A percentile compares a stretch with the other conserved stretches of the same genome.
These are phyloP conservation scores for Brachystomella parvula DNA, from an alignment of 1,140 invertebrate genomes.

Conservation along the genomic window DNA sequence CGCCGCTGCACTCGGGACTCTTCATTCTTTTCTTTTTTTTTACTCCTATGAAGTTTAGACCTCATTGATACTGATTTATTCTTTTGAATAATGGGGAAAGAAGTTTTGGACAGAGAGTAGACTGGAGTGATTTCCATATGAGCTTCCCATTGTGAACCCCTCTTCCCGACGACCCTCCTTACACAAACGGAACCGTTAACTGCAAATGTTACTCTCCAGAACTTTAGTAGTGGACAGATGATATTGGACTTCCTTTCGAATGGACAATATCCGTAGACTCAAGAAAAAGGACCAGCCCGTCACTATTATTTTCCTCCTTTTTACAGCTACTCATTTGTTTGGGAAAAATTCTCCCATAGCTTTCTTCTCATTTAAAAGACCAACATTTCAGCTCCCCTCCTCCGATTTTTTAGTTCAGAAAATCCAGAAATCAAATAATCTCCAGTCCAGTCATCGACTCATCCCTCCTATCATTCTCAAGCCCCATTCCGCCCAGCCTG, in stretches of 20 bases:
- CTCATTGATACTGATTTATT: constrained; percentile 35
- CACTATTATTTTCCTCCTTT: not conserved
- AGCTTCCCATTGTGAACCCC: constrained; percentile 17
- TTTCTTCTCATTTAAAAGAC: not conserved
- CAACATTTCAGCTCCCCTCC: not conserved
- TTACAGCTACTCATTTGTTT: constrained; percentile 10
- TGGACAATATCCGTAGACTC: constrained; percentile 1
- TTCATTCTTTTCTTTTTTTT: no score
- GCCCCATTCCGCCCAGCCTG: no score
- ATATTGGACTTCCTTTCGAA: constrained; percentile 4
- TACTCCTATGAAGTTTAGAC: constrained; percentile 3
- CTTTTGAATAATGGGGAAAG: constrained; percentile 32
- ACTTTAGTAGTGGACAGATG: not conserved
- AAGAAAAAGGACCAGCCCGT: not conserved
- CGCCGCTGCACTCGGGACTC: no score
- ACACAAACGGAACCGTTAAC: constrained; percentile 32
- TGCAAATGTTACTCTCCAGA: constrained; percentile 34
- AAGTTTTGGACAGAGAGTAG: not conserved
- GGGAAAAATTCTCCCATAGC: not conserved
- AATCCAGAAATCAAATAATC: no score
- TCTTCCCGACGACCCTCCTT: constrained; percentile 4
- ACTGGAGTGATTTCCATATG: constrained; percentile 25
- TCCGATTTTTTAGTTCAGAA: not conserved
- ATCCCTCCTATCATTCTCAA: no score
- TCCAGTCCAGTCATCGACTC: no score